phyloP scores from a whole-genome alignment of 2,113 vertebrate genomes.

The Scolopax mira region DNA sequence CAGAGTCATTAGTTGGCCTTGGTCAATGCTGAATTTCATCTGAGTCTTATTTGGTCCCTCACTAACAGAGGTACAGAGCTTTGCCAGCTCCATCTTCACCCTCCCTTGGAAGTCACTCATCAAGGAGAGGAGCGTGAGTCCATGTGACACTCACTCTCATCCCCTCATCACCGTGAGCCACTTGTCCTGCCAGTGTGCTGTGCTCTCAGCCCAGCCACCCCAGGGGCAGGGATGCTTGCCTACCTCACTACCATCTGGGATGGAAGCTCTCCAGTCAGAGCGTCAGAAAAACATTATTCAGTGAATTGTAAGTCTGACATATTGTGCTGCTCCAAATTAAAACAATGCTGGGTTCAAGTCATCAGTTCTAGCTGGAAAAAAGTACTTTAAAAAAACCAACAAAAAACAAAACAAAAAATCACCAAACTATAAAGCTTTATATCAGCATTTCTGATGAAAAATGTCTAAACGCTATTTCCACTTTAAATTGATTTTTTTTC shows the following conservation, averaged over 20 bases:
- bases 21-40: neutral
- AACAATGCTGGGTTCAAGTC: neutral
- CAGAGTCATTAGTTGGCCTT: neutral
- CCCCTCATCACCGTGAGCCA: accelerated
- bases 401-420: no score
- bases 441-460: neutral
- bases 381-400: neutral
- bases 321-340: neutral
- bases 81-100: neutral
- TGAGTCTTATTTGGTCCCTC: neutral
- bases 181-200: accelerated
- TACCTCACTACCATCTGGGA: neutral
- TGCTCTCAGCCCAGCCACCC: neutral
- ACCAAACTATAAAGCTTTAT: neutral
- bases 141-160: accelerated
- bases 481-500: neutral
- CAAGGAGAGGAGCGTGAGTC: neutral
- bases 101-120: neutral
- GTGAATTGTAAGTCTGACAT: neutral
- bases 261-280: accelerated
- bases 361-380: neutral
- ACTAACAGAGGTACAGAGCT: neutral
- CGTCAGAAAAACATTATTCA: neutral
- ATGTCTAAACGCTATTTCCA: neutral
- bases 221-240: accelerated